Percentiles rank a stretch among this genome's conserved stretches.
phyloP scores from a whole-genome alignment of 2,797 vertebrate species.

The Taenioides sp. region DNA sequence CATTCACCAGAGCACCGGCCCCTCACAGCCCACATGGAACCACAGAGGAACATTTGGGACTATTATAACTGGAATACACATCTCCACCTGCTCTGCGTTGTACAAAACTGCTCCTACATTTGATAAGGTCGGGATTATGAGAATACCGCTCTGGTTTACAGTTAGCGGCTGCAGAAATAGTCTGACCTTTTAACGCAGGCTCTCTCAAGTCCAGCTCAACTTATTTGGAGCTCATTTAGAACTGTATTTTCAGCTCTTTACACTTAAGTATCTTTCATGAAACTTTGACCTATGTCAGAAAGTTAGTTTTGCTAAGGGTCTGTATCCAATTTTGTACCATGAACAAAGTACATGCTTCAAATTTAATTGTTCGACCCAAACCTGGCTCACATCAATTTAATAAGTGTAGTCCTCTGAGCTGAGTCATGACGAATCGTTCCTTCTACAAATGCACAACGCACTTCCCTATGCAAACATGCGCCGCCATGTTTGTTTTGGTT shows the following conservation, averaged over 20 bases:
- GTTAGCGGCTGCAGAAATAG: slow-evolving; percentile 43
- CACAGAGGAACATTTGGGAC: too few relatives aligned
- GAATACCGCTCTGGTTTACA: slow-evolving; percentile 54
- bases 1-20: slow-evolving; percentile 4
- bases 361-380: too few relatives aligned
- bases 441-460: too few relatives aligned
- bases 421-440: too few relatives aligned
- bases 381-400: too few relatives aligned
- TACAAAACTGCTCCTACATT: slow-evolving; percentile 39
- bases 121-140: slow-evolving; percentile 71
- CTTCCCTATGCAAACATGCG: too few relatives aligned
- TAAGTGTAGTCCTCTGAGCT: too few relatives aligned
- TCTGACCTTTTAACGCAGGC: slow-evolving; percentile 68
- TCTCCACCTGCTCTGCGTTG: slow-evolving; percentile 30
- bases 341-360: not conserved
- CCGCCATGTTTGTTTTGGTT: too few relatives aligned
- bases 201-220: slow-evolving; percentile 39
- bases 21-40: too few relatives aligned
- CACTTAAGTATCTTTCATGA: slow-evolving; percentile 1
- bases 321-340: not conserved
- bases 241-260: slow-evolving; percentile 27
- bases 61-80: not conserved
- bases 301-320: not conserved
- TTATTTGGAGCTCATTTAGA: slow-evolving; percentile 54
- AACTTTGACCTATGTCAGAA: too few relatives aligned